Evolutionary conservation across 2,888 invertebrate genomes (phyloP).

Genomic region (Disparrhopalites patrizii): DNA sequence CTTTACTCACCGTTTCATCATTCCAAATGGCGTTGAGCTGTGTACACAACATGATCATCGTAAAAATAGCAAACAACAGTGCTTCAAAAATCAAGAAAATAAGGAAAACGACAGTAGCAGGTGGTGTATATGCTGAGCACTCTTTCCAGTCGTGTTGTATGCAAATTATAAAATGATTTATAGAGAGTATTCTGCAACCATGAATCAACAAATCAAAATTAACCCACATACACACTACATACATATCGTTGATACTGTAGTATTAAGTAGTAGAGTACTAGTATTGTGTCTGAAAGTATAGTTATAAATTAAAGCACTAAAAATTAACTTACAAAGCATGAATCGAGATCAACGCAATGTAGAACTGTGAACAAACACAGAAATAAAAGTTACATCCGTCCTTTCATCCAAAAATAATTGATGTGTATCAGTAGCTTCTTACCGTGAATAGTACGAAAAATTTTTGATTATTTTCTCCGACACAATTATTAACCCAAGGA

Average conservation of each 20-base stretch:
- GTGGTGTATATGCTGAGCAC: constrained; percentile 89
- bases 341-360: constrained; percentile 93
- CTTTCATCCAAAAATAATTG: background rate
- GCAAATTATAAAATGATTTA: constrained; percentile 91
- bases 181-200: constrained; percentile 61
- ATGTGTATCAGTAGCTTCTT: constrained; percentile 52
- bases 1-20: constrained; percentile 81
- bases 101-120: constrained; percentile 87
- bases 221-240: too few species aligned
- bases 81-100: constrained; percentile 91
- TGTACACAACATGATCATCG: constrained; percentile 94
- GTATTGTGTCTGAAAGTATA: background rate
- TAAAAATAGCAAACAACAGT: constrained; percentile 94
- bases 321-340: constrained; percentile 67
- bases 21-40: constrained; percentile 96
- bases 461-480: constrained; percentile 99
- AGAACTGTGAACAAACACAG: constrained; percentile 67
- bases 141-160: constrained; percentile 88
- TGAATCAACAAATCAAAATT: background rate
- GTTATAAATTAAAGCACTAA: background rate
- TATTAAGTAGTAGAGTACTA: too few species aligned
- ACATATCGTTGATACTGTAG: too few species aligned
- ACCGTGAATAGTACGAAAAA: constrained; percentile 98
- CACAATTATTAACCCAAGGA: constrained; percentile 99
- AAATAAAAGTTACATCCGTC: background rate